A percentile compares a stretch with the other conserved stretches of the same genome.
Conservation (phyloP, 2,888 invertebrate species). For the Campaea margaritaria region DNA sequence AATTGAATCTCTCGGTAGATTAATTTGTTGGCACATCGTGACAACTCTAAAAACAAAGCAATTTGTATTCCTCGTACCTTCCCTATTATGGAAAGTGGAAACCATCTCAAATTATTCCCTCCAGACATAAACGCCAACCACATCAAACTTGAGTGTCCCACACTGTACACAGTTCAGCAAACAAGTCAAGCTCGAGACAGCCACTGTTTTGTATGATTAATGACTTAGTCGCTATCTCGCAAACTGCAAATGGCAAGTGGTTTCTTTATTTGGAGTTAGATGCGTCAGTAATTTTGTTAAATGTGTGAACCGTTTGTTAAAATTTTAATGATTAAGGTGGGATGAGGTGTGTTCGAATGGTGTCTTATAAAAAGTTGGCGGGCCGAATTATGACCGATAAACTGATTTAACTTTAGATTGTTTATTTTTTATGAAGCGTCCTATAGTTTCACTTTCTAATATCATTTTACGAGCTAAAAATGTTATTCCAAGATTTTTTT, state of each 20-base stretch:
- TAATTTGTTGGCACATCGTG: no score
- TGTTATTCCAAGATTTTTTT: no score
- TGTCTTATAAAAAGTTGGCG: no score
- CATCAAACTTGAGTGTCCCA: conserved; percentile 43
- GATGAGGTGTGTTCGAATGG: no score
- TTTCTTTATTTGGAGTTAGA: conserved; percentile 68
- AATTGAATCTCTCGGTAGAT: no score
- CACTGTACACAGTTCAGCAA: conserved; percentile 51
- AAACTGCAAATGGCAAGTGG: conserved; percentile 69
- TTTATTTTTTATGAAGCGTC: no score
- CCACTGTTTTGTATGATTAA: conserved; percentile 73
- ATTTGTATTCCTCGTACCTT: no score
- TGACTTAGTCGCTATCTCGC: conserved; percentile 66
- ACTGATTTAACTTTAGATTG: no score
- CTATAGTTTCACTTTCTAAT: no score
- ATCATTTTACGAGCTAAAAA: no score
- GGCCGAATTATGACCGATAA: no score
- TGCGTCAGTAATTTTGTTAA: conserved; percentile 46
- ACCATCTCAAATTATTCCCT: background rate
- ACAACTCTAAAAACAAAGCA: no score
- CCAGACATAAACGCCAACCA: background rate
- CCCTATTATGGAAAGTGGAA: background rate
- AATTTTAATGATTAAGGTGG: background rate
- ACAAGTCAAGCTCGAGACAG: conserved; percentile 62
- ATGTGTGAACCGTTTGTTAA: background rate